Evolutionary conservation across 1,140 invertebrate genomes (phyloP).

Genomic region (Magallana ariakensis): DNA sequence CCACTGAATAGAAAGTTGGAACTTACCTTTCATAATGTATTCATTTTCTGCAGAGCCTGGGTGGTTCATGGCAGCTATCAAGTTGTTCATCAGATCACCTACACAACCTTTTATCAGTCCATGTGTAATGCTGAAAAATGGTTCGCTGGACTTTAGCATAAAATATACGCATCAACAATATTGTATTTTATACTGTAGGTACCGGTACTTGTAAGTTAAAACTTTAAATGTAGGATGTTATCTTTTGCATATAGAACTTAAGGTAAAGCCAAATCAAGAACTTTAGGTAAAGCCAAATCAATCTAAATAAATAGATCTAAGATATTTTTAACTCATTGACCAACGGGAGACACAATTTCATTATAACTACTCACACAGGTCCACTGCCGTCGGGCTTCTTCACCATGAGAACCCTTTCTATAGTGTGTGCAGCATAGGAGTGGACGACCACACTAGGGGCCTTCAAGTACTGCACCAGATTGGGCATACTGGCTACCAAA

Average conservation of each 20-base stretch:
- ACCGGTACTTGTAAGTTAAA: too few relatives aligned
- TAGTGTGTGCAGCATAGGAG: conserved; percentile 93
- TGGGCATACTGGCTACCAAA: conserved; percentile 85
- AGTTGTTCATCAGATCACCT: conserved; percentile 85
- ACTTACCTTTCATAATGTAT: conserved; percentile 93
- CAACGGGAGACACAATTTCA: background rate
- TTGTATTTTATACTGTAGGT: too few relatives aligned
- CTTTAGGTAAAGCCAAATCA: too few relatives aligned
- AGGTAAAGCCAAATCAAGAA: too few relatives aligned
- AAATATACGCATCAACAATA: too few relatives aligned
- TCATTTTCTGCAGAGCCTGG: conserved; percentile 94
- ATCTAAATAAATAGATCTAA: background rate
- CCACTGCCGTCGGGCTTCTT: conserved; percentile 80
- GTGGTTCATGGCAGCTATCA: conserved; percentile 88
- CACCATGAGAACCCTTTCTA: conserved; percentile 93
- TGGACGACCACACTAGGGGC: conserved; percentile 92
- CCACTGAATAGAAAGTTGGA: too few relatives aligned
- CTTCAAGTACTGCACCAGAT: conserved; percentile 87
- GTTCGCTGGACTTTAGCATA: too few relatives aligned
- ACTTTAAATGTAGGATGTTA: too few relatives aligned
- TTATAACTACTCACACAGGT: conserved; percentile 68
- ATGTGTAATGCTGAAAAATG: conserved; percentile 82
- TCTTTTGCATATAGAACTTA: too few relatives aligned
- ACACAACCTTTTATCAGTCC: conserved; percentile 79
- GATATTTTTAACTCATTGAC: too few relatives aligned